phyloP scores from a whole-genome alignment of 2,797 vertebrate genomes.

The Lacerta bilineata region DNA sequence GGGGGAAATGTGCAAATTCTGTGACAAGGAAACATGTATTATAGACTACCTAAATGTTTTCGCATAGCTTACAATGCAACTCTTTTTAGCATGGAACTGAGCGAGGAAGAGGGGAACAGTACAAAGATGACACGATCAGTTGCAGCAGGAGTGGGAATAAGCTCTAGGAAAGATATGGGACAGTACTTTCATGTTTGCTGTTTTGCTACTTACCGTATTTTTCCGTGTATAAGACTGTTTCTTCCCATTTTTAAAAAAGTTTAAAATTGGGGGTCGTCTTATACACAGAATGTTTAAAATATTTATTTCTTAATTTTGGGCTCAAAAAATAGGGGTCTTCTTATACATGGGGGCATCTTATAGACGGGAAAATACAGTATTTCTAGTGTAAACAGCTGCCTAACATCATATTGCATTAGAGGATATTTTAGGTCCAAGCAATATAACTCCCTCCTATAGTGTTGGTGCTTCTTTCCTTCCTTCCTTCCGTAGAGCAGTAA shows the following conservation, averaged over 20 bases:
- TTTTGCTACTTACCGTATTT: not conserved
- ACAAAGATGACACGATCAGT: not conserved
- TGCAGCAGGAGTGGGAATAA: not conserved
- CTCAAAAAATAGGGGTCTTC: too few relatives aligned
- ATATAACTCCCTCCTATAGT: not conserved
- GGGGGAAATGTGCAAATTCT: not conserved
- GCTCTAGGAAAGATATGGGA: not conserved
- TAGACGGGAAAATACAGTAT: not conserved
- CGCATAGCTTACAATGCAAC: not conserved
- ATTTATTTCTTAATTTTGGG: too few relatives aligned
- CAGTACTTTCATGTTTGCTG: not conserved
- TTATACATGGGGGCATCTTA: too few relatives aligned
- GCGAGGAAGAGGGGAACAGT: not conserved
- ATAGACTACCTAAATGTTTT: not conserved
- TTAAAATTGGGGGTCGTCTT: too few relatives aligned
- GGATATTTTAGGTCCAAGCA: not conserved
- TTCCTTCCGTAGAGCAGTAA: constrained; percentile 19
- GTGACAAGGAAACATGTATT: not conserved
- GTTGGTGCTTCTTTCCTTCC: constrained; percentile 16
- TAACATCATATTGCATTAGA: not conserved
- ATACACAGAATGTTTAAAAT: too few relatives aligned
- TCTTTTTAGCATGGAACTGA: not conserved
- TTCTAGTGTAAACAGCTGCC: not conserved
- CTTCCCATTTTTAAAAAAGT: too few relatives aligned
- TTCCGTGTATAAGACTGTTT: too few relatives aligned